phyloP scores from a whole-genome alignment of 2,113 vertebrate genomes.

The Oreochromis tanganicae region DNA sequence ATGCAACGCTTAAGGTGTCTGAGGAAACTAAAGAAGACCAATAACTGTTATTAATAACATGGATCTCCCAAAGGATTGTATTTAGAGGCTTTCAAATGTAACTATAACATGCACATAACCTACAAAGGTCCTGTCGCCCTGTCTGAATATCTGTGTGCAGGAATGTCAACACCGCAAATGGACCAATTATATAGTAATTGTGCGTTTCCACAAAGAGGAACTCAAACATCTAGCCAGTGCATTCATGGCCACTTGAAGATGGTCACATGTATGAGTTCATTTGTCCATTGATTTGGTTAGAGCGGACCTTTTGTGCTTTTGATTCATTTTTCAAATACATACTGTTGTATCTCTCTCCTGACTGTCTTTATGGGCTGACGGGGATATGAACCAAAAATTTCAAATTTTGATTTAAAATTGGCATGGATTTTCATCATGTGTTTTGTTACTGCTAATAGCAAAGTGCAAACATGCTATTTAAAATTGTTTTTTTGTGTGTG shows the following conservation, averaged over 20 bases:
- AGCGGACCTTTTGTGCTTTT: not conserved
- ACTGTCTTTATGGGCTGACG: not conserved
- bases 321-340: not conserved
- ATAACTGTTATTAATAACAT: slow-evolving; percentile 73
- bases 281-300: not conserved
- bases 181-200: not conserved
- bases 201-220: not conserved
- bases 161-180: not conserved
- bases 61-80: slow-evolving; percentile 42
- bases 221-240: not conserved
- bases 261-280: not conserved
- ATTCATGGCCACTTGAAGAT: not conserved
- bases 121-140: not conserved
- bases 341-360: not conserved
- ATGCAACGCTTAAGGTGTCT: slow-evolving; percentile 72
- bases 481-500: not conserved
- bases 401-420: not conserved
- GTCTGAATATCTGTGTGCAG: not conserved
- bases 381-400: not conserved
- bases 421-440: not conserved
- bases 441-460: not conserved
- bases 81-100: slow-evolving; percentile 39
- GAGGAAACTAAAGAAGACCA: slow-evolving; percentile 62
- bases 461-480: not conserved
- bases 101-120: not conserved